A percentile compares a stretch with the other conserved stretches of the same genome.
Conservation (phyloP, 2,888 invertebrate genomes). For the Xestia sexstrigata region DNA sequence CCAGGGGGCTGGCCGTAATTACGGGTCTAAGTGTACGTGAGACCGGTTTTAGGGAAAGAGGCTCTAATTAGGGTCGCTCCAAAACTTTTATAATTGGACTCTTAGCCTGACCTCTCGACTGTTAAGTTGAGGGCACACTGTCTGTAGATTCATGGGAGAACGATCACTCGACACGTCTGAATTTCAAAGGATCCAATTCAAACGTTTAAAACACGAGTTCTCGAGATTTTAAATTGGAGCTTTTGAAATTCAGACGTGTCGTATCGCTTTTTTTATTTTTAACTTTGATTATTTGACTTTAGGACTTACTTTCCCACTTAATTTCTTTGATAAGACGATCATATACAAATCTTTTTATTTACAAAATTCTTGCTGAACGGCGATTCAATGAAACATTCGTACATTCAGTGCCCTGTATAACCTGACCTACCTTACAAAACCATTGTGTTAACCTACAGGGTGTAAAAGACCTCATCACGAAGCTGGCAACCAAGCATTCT, state of each 20-base stretch:
- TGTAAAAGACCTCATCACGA: too few relatives aligned
- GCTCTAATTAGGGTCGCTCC: slow-evolving; percentile 79
- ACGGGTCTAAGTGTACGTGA: slow-evolving; percentile 50
- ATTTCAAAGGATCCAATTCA: neutral
- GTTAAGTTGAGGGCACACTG: slow-evolving; percentile 46
- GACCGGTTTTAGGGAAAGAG: slow-evolving; percentile 39
- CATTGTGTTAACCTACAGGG: too few relatives aligned
- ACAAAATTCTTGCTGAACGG: neutral
- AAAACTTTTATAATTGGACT: slow-evolving; percentile 83
- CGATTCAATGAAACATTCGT: neutral
- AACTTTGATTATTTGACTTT: neutral
- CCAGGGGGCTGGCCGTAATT: slow-evolving; percentile 51
- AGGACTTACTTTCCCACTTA: neutral
- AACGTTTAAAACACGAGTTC: neutral
- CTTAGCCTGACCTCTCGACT: slow-evolving; percentile 64
- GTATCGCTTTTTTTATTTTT: neutral
- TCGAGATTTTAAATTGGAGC: slow-evolving; percentile 8
- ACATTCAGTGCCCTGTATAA: neutral
- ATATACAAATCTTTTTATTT: neutral
- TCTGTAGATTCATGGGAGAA: neutral
- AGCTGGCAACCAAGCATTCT: too few relatives aligned
- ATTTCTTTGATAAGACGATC: neutral
- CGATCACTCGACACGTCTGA: neutral
- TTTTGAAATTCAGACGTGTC: neutral
- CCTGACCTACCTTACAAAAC: too few relatives aligned